Evolutionary conservation across 1,140 invertebrate genomes (phyloP), one percentile per base, ranked within the genome.

Genomic region (Pemphigus obesinymphae): DNA sequence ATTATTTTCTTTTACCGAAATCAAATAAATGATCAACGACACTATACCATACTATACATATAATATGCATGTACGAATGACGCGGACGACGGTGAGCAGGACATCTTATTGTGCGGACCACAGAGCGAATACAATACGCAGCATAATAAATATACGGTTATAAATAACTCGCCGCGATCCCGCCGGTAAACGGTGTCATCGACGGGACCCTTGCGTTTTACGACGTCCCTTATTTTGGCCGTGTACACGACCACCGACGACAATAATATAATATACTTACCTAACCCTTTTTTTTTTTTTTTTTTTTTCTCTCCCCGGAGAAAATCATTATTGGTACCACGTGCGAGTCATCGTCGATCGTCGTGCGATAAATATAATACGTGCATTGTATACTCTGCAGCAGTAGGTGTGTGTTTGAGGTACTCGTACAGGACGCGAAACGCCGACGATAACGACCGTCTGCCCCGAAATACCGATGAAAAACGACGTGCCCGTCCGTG

Each of bases 161-260:
- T 50, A 82, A 68, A 82, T 53, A 68, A 82, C 45, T 26, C 20
- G 11, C n/a, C n/a, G 34, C 31, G 40, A 63, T n/a, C 40, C 68
- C 40, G 68, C 17, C 20, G n/a, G 13, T 63, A 81, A 66, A 81
- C 34, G 29, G 45, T 66, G 40, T 48, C 45, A 63, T 8, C 61
- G 50, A 40, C 26, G 17, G 45, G 37, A 37, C 68, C 55, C n/a
- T 83, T 80, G 8, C 43, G 4, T 45, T 70, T 83, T 58, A 78
- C 34, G 26, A 48, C 70, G 29, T 37, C 17, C 61, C n/a, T n/a
- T n/a, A n/a, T 63, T 58, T 4, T 15, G 20, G 61, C 17, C 17
- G 43, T 13, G 43, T 45, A 45, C 43, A 13, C 37, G 37, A 6
- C 1, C 43, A 13, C 4, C 31, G 31, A 20, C 45, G 34, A 13